Percentiles rank a stretch among this genome's conserved stretches.
Conservation (phyloP, 64 coral and sea anemone species). For the Pocillopora damicornis region DNA sequence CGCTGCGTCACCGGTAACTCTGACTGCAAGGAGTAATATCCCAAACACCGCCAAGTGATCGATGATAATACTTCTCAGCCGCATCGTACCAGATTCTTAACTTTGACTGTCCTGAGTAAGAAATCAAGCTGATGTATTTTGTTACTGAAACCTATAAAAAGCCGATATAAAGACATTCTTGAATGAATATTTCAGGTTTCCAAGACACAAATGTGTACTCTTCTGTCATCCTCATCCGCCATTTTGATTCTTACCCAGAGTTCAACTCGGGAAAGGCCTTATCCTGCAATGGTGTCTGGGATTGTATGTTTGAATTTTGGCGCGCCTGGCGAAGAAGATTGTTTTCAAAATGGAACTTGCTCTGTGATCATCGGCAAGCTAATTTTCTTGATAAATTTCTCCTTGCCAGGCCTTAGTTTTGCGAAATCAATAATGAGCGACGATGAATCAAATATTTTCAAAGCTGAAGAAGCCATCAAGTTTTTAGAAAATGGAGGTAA, state of each 20-base stretch:
- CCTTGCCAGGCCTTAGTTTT: background rate
- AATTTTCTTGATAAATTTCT: background rate
- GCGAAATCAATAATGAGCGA: constrained; percentile 24
- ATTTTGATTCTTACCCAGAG: constrained; percentile 24
- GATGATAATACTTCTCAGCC: background rate
- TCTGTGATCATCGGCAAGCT: background rate
- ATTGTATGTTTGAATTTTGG: constrained; percentile 62
- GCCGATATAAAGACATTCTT: constrained; percentile 10
- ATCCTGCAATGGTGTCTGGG: constrained; percentile 18
- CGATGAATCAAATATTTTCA: constrained; percentile 14
- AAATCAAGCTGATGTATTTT: background rate
- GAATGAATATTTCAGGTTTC: background rate
- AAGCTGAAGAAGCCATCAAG: constrained; percentile 37
- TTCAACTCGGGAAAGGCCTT: background rate
- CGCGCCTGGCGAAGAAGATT: constrained; percentile 34
- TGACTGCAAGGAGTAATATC: background rate
- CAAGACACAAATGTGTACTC: background rate
- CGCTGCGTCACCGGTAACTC: background rate
- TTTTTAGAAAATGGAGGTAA: constrained; percentile 63
- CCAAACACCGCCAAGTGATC: background rate
- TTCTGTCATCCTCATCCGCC: background rate
- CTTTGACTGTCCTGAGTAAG: background rate
- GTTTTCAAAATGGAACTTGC: background rate
- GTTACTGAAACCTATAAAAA: background rate
- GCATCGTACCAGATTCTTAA: background rate